phyloP scores from a whole-genome alignment of 2,797 vertebrate genomes.

The Cetoscarus ocellatus region DNA sequence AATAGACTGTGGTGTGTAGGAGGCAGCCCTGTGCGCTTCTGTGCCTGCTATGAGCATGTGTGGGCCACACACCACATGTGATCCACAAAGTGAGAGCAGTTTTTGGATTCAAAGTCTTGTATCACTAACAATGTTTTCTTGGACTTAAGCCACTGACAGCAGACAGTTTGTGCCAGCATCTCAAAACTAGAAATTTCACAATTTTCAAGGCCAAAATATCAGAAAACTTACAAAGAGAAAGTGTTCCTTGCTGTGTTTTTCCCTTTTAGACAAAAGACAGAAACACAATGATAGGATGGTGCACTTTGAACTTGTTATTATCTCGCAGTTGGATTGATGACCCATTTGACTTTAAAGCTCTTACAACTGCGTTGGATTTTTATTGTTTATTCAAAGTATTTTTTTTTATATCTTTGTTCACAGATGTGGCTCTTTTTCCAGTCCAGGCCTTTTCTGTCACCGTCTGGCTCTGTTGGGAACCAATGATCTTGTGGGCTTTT shows the following conservation, averaged over 20 bases:
- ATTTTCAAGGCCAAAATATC: constrained; percentile 58
- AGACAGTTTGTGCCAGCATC: constrained; percentile 71
- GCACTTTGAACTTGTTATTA: constrained; percentile 4
- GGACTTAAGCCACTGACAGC: constrained; percentile 64
- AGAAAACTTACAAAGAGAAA: constrained; percentile 46
- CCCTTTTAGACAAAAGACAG: neutral
- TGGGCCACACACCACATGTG: constrained; percentile 76
- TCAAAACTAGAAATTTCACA: constrained; percentile 72
- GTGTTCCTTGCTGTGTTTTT: constrained; percentile 14
- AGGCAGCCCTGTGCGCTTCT: constrained; percentile 60
- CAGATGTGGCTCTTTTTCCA: neutral
- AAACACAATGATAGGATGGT: constrained; percentile 7
- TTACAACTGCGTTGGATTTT: neutral
- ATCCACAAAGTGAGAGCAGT: constrained; percentile 66
- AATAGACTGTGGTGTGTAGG: constrained; percentile 62
- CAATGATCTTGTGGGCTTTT: constrained; percentile 8
- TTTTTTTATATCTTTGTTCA: neutral
- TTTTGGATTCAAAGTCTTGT: constrained; percentile 63
- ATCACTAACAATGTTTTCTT: constrained; percentile 61
- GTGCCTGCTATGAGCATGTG: constrained; percentile 66
- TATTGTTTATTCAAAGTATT: neutral
- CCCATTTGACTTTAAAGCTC: constrained; percentile 6
- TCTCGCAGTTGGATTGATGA: constrained; percentile 1
- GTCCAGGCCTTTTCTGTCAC: neutral
- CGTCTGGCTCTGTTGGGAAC: neutral